phyloP scores from a whole-genome alignment of 2,797 vertebrate species.

The Mus minutoides region DNA sequence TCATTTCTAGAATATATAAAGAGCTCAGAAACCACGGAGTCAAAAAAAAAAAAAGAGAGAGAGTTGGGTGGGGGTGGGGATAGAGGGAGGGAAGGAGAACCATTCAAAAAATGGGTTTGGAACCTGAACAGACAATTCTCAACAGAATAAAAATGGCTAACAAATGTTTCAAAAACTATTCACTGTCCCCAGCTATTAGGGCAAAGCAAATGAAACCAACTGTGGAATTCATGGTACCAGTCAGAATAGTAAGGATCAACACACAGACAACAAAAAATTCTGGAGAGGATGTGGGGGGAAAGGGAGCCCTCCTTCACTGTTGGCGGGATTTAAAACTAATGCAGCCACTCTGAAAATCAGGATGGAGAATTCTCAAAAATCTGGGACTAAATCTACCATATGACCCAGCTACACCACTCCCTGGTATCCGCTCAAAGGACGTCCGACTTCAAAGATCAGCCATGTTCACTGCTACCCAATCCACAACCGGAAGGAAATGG shows the following conservation, averaged over 20 bases:
- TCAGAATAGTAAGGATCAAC: neutral
- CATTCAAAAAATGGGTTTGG: neutral
- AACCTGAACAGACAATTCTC: neutral
- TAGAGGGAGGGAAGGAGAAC: accelerated
- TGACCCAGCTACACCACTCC: neutral
- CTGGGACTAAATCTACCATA: neutral
- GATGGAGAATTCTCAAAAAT: neutral
- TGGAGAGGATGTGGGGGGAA: neutral
- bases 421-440: neutral
- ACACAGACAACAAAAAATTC: neutral
- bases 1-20: neutral
- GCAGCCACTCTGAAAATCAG: neutral
- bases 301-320: neutral
- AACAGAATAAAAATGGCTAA: neutral
- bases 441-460: neutral
- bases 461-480: too few relatives aligned
- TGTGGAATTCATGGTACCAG: neutral
- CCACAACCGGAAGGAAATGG: too few relatives aligned
- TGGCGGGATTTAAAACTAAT: too few relatives aligned
- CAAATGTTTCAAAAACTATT: neutral
- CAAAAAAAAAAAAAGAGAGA: neutral
- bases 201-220: neutral
- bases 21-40: neutral
- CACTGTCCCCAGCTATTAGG: neutral
- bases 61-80: too few relatives aligned